A percentile compares a stretch with the other conserved stretches of the same genome.
Evolutionary conservation across 2,888 invertebrate species (phyloP).

Genomic region (Tetrapedia diversipes): DNA sequence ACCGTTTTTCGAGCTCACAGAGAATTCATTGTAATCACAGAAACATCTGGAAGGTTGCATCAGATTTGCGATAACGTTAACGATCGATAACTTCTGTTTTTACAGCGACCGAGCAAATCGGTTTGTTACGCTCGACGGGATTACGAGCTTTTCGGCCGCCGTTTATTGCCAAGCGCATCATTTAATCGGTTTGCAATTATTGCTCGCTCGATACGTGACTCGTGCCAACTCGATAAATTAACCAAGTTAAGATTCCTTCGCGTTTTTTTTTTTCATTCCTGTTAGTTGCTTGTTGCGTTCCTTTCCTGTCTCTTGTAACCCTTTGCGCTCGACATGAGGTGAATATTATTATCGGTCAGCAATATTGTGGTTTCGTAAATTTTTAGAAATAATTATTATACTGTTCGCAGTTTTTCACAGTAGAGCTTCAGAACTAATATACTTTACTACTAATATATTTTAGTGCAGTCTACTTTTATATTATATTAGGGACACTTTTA

Average conservation of each 20-base stretch:
- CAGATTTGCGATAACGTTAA: constrained; percentile 16
- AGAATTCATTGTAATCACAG: constrained; percentile 5
- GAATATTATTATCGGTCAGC: too few relatives aligned
- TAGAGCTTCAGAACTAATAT: too few relatives aligned
- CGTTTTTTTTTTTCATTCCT: not conserved
- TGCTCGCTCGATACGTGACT: not conserved
- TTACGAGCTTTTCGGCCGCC: not conserved
- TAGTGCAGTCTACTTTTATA: too few relatives aligned
- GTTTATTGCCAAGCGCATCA: not conserved
- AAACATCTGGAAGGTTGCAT: not conserved
- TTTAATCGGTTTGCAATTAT: not conserved
- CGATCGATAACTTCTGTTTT: not conserved
- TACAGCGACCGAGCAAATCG: not conserved
- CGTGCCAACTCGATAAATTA: too few relatives aligned
- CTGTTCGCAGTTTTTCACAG: too few relatives aligned
- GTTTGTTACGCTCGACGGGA: not conserved
- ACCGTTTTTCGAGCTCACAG: not conserved
- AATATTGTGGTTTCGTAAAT: too few relatives aligned
- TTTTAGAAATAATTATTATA: too few relatives aligned
- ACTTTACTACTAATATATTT: too few relatives aligned
- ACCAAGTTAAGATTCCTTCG: too few relatives aligned
- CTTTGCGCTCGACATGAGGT: too few relatives aligned
- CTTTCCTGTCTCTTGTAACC: too few relatives aligned
- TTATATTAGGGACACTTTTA: too few relatives aligned
- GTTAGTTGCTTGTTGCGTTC: not conserved